Evolutionary conservation across 2,888 invertebrate species (phyloP), one percentile per base, ranked within the genome.

Genomic region (Melikaiella ostensackeni): DNA sequence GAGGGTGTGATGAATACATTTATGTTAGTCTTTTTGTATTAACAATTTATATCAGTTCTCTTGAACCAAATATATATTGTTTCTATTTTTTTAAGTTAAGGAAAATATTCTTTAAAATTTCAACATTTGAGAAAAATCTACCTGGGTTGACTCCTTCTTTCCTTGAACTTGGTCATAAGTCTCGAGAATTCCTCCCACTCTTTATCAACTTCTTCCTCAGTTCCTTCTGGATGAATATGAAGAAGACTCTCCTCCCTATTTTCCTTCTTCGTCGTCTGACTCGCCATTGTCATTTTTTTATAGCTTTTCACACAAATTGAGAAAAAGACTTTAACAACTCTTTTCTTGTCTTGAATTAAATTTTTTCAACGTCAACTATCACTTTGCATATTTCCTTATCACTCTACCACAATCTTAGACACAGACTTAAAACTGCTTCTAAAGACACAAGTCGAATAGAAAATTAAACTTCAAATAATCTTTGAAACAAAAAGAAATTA

Each of bases 151-250:
- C 88, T 86, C 79, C 85, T 88, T 61, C 84, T 91, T 79, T 88
- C 89, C 81, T 89, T 89, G 82, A 92, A 92, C 84, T 92, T 92
- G 62, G 92, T 91, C 88, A 93, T 91, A 50, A 94, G 88, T 81
- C 93, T 92, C 21, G 92, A 92, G 84, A 94, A 94, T 85, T 94
- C 94, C 79, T 94, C 94, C 94, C 94, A 94, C 88, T 94, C 94
- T 82, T 92, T 92, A 85, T 94, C 94, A 27, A 92, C 92, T 59
- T 92, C 93, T 81, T 92, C 93, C 81, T 92, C 92, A 83, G 92
- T 92, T 24, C 92, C 92, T 81, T 93, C 93, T 64, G 92, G 92
- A 82, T 90, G 89, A 75, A 82, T 83, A 73, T 89, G 87, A 27
- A 86, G 88, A 30, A 88, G 86, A 42, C 78, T 86, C 73, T 90